Conservation (phyloP, 2,888 invertebrate genomes). For the Drosophila monieri region DNA sequence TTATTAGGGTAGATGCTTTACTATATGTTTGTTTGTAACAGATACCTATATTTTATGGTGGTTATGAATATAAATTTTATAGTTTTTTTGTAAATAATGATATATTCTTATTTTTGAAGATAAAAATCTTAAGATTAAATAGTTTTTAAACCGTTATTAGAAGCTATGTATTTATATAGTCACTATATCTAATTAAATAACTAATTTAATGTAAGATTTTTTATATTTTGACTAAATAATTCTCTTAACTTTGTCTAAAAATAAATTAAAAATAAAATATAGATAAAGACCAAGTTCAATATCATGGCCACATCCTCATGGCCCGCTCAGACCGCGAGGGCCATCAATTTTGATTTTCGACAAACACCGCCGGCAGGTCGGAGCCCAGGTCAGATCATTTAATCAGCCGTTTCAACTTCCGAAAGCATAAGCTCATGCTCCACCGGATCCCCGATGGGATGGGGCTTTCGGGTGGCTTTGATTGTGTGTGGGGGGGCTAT, state of each 20-base stretch:
- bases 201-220: no score
- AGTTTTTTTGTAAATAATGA: no score
- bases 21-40: not conserved
- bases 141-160: no score
- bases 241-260: no score
- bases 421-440: conserved; percentile 39
- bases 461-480: conserved; percentile 8
- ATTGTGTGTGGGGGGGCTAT: conserved; percentile 10
- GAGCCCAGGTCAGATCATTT: conserved; percentile 29
- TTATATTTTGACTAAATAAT: no score
- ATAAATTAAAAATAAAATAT: not conserved
- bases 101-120: no score
- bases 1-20: not conserved
- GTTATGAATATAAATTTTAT: not conserved
- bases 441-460: conserved; percentile 28
- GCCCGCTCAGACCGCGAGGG: not conserved
- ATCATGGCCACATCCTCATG: conserved; percentile 12
- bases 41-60: not conserved
- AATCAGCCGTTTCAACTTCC: conserved; percentile 16
- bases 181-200: no score
- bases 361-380: conserved; percentile 14
- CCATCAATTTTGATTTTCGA: conserved; percentile 16
- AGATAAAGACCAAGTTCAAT: conserved; percentile 2
- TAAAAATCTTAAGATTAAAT: no score
- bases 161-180: no score